Evolutionary conservation across 1,140 invertebrate genomes (phyloP), one percentile per base, ranked within the genome.

Genomic region (Sinonovacula constricta): DNA sequence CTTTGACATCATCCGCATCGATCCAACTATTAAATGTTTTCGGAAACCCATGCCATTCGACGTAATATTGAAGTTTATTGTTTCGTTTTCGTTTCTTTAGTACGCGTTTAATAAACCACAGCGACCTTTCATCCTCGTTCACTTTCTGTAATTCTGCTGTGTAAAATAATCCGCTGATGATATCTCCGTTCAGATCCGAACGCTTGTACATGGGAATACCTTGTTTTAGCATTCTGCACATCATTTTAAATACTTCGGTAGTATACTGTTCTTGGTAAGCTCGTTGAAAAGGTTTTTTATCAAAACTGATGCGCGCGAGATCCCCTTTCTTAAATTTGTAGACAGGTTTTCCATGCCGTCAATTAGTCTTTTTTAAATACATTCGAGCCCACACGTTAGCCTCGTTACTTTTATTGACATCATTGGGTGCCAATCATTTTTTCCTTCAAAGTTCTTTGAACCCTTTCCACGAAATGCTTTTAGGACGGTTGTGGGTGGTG

Each of bases 211-310:
- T 65, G 26, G 71, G 71, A 10, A 74, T 74, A 24, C 54, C 71
- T 26, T 74, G 68, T 22, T 74, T 63, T 54, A 74, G 26, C 28
- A 62, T 10, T 4, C 31, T 45, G 18, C 39, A 10, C 18, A 18
- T 10, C 18, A 45, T 18, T 45, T 45, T 45, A 45, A 45, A 45
- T 5, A n/a, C 59, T 49, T 65, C 71, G 12, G 39, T 54, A 12
- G 71, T 74, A 49, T 54, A 74, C 56, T 74, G 60, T 65, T 74
- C 39, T 1, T 74, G 31, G 30, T 74, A 74, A 22, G 71, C 59
- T 26, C 60, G 24, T 56, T 51, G 26, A 10, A 65, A 39, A 0
- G 31, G 62, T 45, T 18, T n/a, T 45, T 45, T 45, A 45, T 45
- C 18, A 45, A 45, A 45, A 45, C 39, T 45, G 18, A 45, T 45